Base-by-base conservation (phyloP, 2,888 invertebrate species). In the Tinea pellionella region DNA sequence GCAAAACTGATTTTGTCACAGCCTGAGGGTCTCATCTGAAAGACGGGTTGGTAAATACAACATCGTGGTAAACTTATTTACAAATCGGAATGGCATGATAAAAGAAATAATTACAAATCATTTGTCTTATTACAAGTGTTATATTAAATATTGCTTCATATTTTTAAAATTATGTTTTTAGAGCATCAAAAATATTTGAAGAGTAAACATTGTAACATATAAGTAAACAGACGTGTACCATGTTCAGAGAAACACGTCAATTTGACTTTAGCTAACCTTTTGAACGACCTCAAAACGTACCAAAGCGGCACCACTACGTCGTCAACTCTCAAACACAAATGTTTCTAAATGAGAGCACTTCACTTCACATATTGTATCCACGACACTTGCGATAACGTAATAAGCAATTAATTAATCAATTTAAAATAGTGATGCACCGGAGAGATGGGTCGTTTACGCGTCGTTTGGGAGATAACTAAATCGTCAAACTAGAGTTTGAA, bases 401-500 rank as follows among this genome's bases (percentile, higher is more conserved):
- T 37, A 6, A 37, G 37, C n/a, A 37, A 37, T 37, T n/a, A 37
- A 37, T 37, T 37, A 37, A n/a, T 2, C 37, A 37, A 37, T 37
- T 12, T 37, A 6, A n/a, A 37, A 37, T n/a, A 9, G 37, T n/a
- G n/a, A n/a, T 37, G 37, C 9, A 37, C 37, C 1, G 9, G 9
- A 2, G 9, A 37, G 37, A 65, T 64, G 63, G 65, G 65, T 64
- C 64, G 65, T 65, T 66, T 70, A 74, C 72, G 75, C 72, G 72
- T 70, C 74, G 74, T 70, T 69, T 69, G 70, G 67, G 15, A 32
- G 32, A 57, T 71, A 70, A 82, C 85, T 84, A 72, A 80, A 80
- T 78, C 75, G 79, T 77, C 76, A 77, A 75, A 76, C 74, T 72
- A 75, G 71, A 18, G 65, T 69, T 74, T 74, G 78, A 75, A 77